Percentiles rank a stretch among this genome's conserved stretches.
These are phyloP conservation scores for Carettochelys insculpta DNA, from an alignment of 2,113 vertebrate species.

Conservation along the genomic window DNA sequence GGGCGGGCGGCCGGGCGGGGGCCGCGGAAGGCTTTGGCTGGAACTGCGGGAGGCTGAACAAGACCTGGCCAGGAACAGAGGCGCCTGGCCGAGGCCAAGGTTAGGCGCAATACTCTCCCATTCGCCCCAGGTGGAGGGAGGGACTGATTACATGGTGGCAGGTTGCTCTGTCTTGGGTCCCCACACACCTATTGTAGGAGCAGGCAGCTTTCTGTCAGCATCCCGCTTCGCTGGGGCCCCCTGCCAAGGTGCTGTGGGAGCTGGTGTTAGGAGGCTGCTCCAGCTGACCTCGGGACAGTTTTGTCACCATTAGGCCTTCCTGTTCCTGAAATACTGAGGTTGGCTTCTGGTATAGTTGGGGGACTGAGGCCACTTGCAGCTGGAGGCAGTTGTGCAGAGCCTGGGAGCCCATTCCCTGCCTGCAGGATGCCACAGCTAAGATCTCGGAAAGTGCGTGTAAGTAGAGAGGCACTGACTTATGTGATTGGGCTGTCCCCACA, in stretches of 20 bases:
- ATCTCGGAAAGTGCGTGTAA: not conserved
- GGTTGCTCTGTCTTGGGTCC: too few relatives aligned
- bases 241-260: not conserved
- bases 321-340: not conserved
- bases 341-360: fast-evolving
- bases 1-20: too few relatives aligned
- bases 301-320: not conserved
- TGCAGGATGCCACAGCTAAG: constrained; percentile 21
- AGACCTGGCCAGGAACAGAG: too few relatives aligned
- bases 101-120: too few relatives aligned
- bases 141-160: not conserved
- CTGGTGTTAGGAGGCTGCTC: not conserved
- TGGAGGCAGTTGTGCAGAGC: not conserved
- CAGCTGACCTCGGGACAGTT: not conserved
- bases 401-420: not conserved
- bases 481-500: not conserved
- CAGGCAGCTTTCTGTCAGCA: not conserved
- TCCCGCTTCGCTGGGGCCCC: not conserved
- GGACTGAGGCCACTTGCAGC: not conserved
- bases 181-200: not conserved
- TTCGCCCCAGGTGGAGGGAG: too few relatives aligned
- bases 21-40: too few relatives aligned
- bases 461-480: fast-evolving
- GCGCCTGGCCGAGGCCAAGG: too few relatives aligned
- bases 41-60: not conserved